Base-by-base conservation (phyloP, 1,140 invertebrate species). In the Arctopsyche grandis region DNA sequence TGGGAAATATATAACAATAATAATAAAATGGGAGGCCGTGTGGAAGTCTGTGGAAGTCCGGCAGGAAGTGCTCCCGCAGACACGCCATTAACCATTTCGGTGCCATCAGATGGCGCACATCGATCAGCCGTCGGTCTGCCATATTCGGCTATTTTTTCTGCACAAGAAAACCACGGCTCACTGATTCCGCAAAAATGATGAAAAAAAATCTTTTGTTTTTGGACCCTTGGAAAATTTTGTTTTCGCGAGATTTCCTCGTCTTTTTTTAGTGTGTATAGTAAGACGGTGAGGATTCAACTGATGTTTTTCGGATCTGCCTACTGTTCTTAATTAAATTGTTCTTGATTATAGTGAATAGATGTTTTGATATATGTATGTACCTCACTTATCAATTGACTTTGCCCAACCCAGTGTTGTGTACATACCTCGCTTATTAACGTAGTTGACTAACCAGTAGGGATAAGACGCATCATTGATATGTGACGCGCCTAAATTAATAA, bases 51-150 rank as follows among this genome's bases (percentile, higher is more conserved):
- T 66, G 63, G 63, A 66, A 73, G 69, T 73, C 69, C 66, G 66
- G 24, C 38, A 16, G 69, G 69, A 71, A 71, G 43, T 19, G 43
- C 44, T 71, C 69, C 71, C 71, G 48, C 44, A 46, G 71, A 74
- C 48, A 74, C 48, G 46, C 71, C 71, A 74, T 74, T 74, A 74
- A 74, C 71, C 71, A 56, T 56, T 56, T 48, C 44, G 60, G 52
- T 58, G 69, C 44, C 24, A 73, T 58, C 77, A 71, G 77, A 78
- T 78, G 77, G 69, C 69, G 69, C 19, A 24, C 66, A 78, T 78
- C 66, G 77, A 70, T 78, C 77, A 78, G 69, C 22, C 38, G 60
- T 77, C 75, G 43, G 16, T 0, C 26, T 38, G 75, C 29, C 46
- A 76, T 76, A 76, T 76, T 76, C 56, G 10, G 22, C 75, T 38